Evolutionary conservation across 2,797 vertebrate species (phyloP).

Genomic region (Graptemys geographica): DNA sequence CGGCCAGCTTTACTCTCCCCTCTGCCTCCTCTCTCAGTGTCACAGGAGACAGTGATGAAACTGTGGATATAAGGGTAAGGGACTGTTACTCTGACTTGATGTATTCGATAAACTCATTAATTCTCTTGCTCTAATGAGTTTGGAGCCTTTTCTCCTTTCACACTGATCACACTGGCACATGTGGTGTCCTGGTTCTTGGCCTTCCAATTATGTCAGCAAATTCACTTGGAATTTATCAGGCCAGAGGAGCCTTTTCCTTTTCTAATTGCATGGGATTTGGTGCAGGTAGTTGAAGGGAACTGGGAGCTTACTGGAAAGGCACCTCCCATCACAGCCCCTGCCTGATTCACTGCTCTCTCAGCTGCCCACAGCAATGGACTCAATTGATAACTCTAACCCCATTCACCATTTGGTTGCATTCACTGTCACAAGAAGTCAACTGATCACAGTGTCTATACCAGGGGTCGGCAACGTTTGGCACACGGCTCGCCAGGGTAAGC

Average conservation of each 20-base stretch:
- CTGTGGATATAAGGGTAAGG: slow-evolving; percentile 92
- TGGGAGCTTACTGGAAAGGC: neutral
- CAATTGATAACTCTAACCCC: neutral
- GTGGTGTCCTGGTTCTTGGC: neutral
- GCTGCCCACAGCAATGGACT: neutral
- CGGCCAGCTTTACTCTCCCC: slow-evolving; percentile 90
- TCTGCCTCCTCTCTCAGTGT: slow-evolving; percentile 76
- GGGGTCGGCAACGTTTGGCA: no score
- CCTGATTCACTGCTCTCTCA: neutral
- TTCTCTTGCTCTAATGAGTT: neutral
- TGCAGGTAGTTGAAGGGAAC: neutral
- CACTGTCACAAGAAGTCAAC: neutral
- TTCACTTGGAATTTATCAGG: neutral
- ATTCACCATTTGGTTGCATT: neutral
- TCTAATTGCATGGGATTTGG: neutral
- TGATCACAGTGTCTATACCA: neutral
- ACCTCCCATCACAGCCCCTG: neutral
- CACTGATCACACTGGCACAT: neutral
- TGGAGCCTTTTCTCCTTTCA: neutral
- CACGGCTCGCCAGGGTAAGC: no score
- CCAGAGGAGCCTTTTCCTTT: neutral
- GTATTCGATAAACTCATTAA: neutral
- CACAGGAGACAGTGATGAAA: slow-evolving; percentile 75
- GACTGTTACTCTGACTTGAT: slow-evolving; percentile 1
- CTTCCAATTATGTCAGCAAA: neutral